Evolutionary conservation across 2,797 vertebrate species (phyloP), one percentile per base, ranked within the genome.

Genomic region (Pseudochirops cupreus): DNA sequence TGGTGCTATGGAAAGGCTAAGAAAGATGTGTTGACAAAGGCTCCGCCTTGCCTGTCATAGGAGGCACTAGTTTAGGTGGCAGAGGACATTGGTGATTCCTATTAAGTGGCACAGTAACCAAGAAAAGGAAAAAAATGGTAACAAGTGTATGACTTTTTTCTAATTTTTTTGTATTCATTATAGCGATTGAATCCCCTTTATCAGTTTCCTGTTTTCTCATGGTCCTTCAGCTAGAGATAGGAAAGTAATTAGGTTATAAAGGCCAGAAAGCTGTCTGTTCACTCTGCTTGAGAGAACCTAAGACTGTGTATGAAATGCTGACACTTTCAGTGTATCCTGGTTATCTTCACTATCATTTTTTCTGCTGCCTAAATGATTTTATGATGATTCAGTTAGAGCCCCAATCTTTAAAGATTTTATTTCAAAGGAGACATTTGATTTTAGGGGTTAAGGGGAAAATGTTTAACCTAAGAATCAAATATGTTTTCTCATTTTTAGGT

Each of bases 401-500:
- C 21, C 21, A 46, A 10, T 82, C 39, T 90, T 92, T 92, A 82
- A 92, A 62, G 91, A 82, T 46, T 46, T 82, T 82, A 39, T 82
- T 82, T 39, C 74, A 82, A 24, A 26, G 24, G 39, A 82, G 9
- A 7, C 7, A 95, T 90, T 95, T 93, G 95, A 94, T 62, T 11
- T 59, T 92, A 33, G 59, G 67, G 91, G 94, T 94, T 53, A 82
- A 91, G 54, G 12, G 55, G 67, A 39, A n/a, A 3, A 82, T 94
- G 94, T 97, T 95, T 87, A 96, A 7, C 29, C 59, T 95, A 52
- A 96, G 82, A 95, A 91, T 33, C 0, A 0, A 93, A 53, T 18
- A 6, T 82, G 39, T 82, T 94, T 93, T 95, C 33, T 96, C 33
- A 56, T 89, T 90, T 95, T 94, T 95, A 95, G 28, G 58, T 46